phyloP scores from a whole-genome alignment of 2,888 invertebrate genomes.

The Linnaemya vulpina region DNA sequence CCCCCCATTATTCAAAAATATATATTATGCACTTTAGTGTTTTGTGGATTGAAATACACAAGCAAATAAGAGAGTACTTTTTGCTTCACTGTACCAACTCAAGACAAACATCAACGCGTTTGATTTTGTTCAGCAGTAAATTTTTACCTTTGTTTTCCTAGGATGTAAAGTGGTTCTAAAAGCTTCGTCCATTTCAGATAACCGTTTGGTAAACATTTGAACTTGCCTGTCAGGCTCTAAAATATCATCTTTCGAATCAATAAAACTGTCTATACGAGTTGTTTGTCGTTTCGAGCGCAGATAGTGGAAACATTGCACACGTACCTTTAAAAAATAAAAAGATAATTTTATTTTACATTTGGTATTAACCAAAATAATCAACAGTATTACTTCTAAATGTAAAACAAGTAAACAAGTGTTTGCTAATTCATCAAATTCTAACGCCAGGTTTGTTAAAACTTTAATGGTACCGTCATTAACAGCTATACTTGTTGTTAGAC shows the following conservation, averaged over 20 bases:
- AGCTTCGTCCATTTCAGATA: slow-evolving; percentile 90
- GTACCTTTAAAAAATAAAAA: slow-evolving; percentile 84
- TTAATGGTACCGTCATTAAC: slow-evolving; percentile 86
- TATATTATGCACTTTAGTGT: too few relatives aligned
- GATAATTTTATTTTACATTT: neutral
- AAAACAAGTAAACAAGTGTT: slow-evolving; percentile 95
- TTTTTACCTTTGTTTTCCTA: slow-evolving; percentile 88
- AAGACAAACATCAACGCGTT: too few relatives aligned
- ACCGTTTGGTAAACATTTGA: slow-evolving; percentile 89
- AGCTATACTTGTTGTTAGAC: slow-evolving; percentile 77
- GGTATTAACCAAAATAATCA: neutral
- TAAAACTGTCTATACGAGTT: slow-evolving; percentile 79
- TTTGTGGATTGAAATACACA: too few relatives aligned
- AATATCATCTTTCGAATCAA: slow-evolving; percentile 86
- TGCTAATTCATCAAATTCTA: slow-evolving; percentile 93
- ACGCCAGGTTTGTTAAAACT: slow-evolving; percentile 88
- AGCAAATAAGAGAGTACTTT: too few relatives aligned
- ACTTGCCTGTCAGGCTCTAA: slow-evolving; percentile 91
- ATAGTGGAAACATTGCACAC: slow-evolving; percentile 98
- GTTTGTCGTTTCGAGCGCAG: slow-evolving; percentile 85
- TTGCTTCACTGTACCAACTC: too few relatives aligned
- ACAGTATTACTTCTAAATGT: slow-evolving; percentile 90
- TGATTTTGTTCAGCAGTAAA: too few relatives aligned
- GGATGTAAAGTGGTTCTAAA: slow-evolving; percentile 90
- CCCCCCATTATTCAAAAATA: too few relatives aligned